Conservation (phyloP, 2,113 vertebrate species). For the Xenotilapia flavipinnis region DNA sequence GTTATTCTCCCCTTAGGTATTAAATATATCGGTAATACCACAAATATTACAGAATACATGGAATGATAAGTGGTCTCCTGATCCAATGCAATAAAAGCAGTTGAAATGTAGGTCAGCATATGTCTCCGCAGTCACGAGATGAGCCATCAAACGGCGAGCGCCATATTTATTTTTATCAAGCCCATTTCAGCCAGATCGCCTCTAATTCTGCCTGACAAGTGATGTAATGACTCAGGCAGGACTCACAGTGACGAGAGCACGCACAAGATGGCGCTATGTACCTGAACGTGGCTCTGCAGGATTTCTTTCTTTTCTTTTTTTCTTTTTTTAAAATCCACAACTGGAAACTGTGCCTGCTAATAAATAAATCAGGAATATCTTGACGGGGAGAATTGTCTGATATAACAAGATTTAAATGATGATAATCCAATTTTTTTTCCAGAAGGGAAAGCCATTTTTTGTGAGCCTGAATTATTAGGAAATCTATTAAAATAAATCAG, state of each 20-base stretch:
- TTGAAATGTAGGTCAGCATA: conserved; percentile 31
- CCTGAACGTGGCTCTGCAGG: neutral
- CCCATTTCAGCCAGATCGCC: neutral
- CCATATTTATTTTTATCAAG: conserved; percentile 31
- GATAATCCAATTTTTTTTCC: neutral
- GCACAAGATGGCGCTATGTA: conserved; percentile 21
- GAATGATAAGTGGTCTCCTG: neutral
- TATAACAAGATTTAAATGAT: neutral
- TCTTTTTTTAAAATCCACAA: neutral
- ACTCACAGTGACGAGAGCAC: neutral
- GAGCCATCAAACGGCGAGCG: neutral
- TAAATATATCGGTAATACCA: neutral
- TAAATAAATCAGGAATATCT: neutral
- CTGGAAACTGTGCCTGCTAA: neutral
- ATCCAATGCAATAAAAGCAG: neutral
- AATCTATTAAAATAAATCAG: neutral
- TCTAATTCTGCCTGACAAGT: conserved; percentile 11
- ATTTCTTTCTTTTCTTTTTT: neutral
- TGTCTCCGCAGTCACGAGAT: conserved; percentile 11
- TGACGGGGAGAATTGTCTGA: neutral
- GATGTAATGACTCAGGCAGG: neutral
- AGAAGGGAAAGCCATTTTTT: neutral
- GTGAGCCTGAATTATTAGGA: neutral
- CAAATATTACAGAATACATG: neutral
- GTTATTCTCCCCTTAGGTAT: neutral